Base-by-base conservation (phyloP, 1,140 invertebrate genomes). In the Caerostris darwini region DNA sequence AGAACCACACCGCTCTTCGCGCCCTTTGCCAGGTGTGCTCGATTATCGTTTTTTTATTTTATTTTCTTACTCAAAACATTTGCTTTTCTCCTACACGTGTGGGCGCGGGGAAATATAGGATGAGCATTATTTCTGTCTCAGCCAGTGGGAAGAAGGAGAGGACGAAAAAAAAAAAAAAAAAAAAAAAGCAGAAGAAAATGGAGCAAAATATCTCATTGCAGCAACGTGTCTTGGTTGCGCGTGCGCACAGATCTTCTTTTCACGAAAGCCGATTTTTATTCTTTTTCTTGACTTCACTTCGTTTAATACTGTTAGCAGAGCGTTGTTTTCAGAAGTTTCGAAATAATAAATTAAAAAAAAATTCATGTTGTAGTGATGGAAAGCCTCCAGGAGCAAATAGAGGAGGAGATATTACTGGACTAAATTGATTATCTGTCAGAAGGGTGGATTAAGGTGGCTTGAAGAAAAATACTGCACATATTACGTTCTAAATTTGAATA, bases 121-220 rank as follows among this genome's bases (percentile, higher is more conserved):
- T 87, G 34, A 87, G 85, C 59, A 87, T 87, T 87, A 61, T 87
- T 87, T 87, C 59, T 6, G 85, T 59, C 57, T 50, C 85, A 61
- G n/a, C 58, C 57, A 2, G 57, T 34, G n/a, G 57, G 34, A 19
- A 53, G 71, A 77, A 77, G 53, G 53, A 50, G 71, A 34, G 34
- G 0, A 34, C 0, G 2, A 34, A 34, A 34, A 34, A 34, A 34
- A 34, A 34, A 34, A 34, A 34, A 34, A 34, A 34, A 34, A 34
- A 34, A 34, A 34, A 34, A 34, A 34, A 34, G 2, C 0, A 34
- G 34, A 34, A 34, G 34, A 34, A 34, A 34, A 34, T 34, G 71
- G 71, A 77, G 71, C 71, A 53, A 87, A 87, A 87, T 59, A 87
- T 87, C 85, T 34, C 59, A 58, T 87, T 87, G 85, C 85, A 87